phyloP scores from a whole-genome alignment of 2,113 vertebrate species.

The Heterotilapia buettikoferi region DNA sequence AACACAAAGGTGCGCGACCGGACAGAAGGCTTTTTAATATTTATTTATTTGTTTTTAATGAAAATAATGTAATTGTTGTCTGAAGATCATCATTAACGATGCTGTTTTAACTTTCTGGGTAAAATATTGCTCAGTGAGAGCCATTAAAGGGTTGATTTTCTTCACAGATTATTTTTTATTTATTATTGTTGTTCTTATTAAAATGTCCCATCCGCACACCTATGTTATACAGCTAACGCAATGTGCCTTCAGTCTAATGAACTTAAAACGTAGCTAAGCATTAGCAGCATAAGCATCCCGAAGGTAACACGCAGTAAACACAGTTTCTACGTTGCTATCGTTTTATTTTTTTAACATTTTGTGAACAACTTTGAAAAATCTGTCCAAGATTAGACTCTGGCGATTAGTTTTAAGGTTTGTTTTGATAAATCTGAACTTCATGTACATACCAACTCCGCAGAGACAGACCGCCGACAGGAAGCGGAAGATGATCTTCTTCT shows the following conservation, averaged over 20 bases:
- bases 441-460: background rate
- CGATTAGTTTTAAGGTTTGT: background rate
- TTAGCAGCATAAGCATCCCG: background rate
- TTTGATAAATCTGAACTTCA: background rate
- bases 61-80: background rate
- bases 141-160: background rate
- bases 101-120: background rate
- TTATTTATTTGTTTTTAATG: background rate
- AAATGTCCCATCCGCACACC: background rate
- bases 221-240: background rate
- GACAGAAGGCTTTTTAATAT: background rate
- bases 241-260: background rate
- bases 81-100: background rate
- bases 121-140: background rate
- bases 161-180: background rate
- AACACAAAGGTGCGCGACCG: background rate
- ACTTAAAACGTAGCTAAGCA: background rate
- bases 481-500: fast-evolving
- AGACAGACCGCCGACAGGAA: background rate
- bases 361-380: background rate
- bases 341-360: background rate
- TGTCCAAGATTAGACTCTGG: background rate
- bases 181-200: background rate
- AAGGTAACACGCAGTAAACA: background rate
- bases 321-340: background rate